Evolutionary conservation across 1,140 invertebrate species (phyloP), one percentile per base, ranked within the genome.

Genomic region (Bombus waltoni): DNA sequence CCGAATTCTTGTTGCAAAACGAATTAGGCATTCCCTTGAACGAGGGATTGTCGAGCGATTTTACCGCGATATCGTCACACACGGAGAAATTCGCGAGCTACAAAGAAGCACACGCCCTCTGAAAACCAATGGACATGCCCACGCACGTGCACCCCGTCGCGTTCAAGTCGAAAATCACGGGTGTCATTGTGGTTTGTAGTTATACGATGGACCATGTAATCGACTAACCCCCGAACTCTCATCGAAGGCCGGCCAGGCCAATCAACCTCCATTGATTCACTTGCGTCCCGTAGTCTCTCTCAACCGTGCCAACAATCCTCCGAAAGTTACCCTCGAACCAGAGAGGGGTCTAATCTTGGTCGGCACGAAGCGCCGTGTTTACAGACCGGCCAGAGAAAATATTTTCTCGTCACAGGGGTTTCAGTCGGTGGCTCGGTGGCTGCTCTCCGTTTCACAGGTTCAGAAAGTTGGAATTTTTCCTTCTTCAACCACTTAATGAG

Each of bases 211-310:
- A 66, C 53, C 73, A 44, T 77, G 83, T 92, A 92, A 92, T 93
- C 85, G 88, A 74, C 84, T 53, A 62, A 75, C 81, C 88, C 84
- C 15, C 25, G 9, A n/a, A n/a, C 28, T 62, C 40, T 44, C 71
- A 47, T 68, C 35, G 66, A 57, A 84, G 68, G 28, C 44, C 32
- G 75, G 44, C 71, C 83, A 75, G 78, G 81, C 91, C 90, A 92
- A 92, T 92, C 91, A 91, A 73, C 62, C 73, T 62, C 76, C 90
- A 92, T 91, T 92, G 90, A 92, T 87, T 91, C 83, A 80, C 81
- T 79, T 84, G 73, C 57, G 77, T 40, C 66, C 72, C 83, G 66
- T 72, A 42, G 42, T 74, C 42, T 73, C 53, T 59, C 59, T 62
- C 76, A 22, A 57, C 79, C 81, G 81, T 83, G 85, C 75, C 73